These are phyloP conservation scores for Hyposoter didymator DNA, from an alignment of 2,888 invertebrate species.

Conservation along the genomic window DNA sequence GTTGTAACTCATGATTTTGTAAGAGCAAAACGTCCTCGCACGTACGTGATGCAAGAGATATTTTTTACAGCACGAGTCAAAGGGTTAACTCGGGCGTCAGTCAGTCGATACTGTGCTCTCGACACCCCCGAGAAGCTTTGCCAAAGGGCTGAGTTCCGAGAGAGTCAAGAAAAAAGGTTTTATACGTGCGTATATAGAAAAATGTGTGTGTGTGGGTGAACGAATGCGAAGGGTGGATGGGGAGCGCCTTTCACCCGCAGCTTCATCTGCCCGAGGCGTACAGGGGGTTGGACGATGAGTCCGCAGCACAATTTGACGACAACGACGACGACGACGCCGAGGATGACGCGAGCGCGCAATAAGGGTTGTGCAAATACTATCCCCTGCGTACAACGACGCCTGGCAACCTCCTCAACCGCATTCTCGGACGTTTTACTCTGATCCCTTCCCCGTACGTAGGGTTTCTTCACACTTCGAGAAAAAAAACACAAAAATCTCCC, in stretches of 20 bases:
- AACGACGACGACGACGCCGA: slow-evolving; percentile 44
- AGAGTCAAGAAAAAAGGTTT: slow-evolving; percentile 27
- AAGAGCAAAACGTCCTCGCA: slow-evolving; percentile 6
- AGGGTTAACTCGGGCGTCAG: slow-evolving; percentile 52
- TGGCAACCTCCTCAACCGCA: slow-evolving; percentile 46
- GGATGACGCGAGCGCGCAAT: slow-evolving; percentile 60
- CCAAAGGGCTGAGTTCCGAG: slow-evolving; percentile 50
- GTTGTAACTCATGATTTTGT: slow-evolving; percentile 26
- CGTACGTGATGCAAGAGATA: slow-evolving; percentile 5
- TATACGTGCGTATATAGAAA: slow-evolving; percentile 20
- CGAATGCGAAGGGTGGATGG: slow-evolving; percentile 44
- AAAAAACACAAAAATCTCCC: slow-evolving; percentile 14
- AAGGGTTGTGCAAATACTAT: slow-evolving; percentile 63
- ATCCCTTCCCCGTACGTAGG: slow-evolving; percentile 10
- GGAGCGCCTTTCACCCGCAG: slow-evolving; percentile 53
- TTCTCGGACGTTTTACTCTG: slow-evolving; percentile 51
- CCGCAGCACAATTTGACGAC: slow-evolving; percentile 54
- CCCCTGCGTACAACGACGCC: slow-evolving; percentile 45
- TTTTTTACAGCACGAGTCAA: slow-evolving; percentile 36
- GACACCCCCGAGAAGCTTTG: slow-evolving; percentile 54
- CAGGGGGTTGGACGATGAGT: slow-evolving; percentile 49
- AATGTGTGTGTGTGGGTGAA: not conserved
- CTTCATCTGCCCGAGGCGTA: slow-evolving; percentile 51
- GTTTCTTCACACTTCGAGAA: slow-evolving; percentile 27
- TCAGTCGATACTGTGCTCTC: slow-evolving; percentile 59